Evolutionary conservation across 2,888 invertebrate genomes (phyloP), one percentile per base, ranked within the genome.

Genomic region (Meandrusa payeni): DNA sequence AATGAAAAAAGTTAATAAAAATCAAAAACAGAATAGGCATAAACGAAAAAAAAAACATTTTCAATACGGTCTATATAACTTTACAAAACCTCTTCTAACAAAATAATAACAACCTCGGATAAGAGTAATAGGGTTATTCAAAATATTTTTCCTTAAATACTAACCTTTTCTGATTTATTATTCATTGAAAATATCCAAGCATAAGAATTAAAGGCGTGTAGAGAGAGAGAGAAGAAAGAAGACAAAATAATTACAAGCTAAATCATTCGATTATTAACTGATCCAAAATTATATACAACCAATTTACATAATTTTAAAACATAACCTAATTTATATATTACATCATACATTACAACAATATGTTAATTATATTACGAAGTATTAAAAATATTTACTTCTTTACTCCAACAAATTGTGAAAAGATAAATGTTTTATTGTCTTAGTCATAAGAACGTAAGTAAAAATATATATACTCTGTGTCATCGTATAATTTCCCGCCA

Each of bases 201-300:
- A 15, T 7, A 36, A 36, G 24, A 9, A 24, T 5, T 1, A 22
- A 11, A 11, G 11, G 23, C 6, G 15, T 3, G 5, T 0, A 23
- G 6, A 42, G 12, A 12, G 12, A 12, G 13, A 22, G 7, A 10
- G 12, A n/a, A 24, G 10, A 15, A 9, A 24, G 22, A 41, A 24
- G 5, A 9, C 24, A 31, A 38, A 26, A 31, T 33, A 32, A 51
- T 50, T 57, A 41, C 49, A 51, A 24, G 31, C 61, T 67, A 63
- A 50, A 47, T 58, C 56, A 64, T 59, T 63, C 63, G 55, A 59
- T 61, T 51, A 58, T 40, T 54, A 48, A 59, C 50, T 59, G 57
- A 63, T 70, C 54, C 63, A 68, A 73, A 70, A 76, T 71, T 83
- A 85, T 86, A 65, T 86, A 86, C 86, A 86, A 82, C 77, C 82